phyloP scores from a whole-genome alignment of 2,888 invertebrate genomes.

The Cephus runcator region DNA sequence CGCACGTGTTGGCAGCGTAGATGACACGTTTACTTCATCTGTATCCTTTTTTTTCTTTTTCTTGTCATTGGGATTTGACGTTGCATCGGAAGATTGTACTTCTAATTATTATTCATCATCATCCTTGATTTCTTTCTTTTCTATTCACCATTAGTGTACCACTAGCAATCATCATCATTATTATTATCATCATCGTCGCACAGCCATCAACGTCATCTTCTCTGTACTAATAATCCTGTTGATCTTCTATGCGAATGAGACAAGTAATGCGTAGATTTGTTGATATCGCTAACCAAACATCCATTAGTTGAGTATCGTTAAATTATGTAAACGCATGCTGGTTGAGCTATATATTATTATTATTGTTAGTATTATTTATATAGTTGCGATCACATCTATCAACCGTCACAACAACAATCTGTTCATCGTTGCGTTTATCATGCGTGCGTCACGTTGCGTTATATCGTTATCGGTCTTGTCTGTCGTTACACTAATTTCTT shows the following conservation, averaged over 20 bases:
- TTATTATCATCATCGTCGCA: neutral
- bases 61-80: neutral
- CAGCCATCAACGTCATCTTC: neutral
- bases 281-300: slow-evolving; percentile 39
- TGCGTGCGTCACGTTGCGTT: too few species aligned
- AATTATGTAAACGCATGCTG: slow-evolving; percentile 59
- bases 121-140: slow-evolving; percentile 14
- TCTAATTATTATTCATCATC: neutral
- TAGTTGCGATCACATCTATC: too few species aligned
- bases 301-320: slow-evolving; percentile 48
- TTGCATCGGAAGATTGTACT: too few species aligned
- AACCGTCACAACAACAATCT: too few species aligned
- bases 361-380: too few species aligned
- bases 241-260: slow-evolving; percentile 38
- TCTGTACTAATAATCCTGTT: slow-evolving; percentile 15
- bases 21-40: neutral
- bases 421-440: too few species aligned
- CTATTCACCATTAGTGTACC: slow-evolving; percentile 11
- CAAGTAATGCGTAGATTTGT: slow-evolving; percentile 44
- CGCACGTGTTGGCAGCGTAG: slow-evolving; percentile 10
- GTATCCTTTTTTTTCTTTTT: neutral
- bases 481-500: too few species aligned
- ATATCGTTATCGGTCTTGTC: too few species aligned
- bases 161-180: slow-evolving; percentile 11
- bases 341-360: slow-evolving; percentile 32